phyloP scores from a whole-genome alignment of 1,140 invertebrate genomes.

The Chironomus tepperi region DNA sequence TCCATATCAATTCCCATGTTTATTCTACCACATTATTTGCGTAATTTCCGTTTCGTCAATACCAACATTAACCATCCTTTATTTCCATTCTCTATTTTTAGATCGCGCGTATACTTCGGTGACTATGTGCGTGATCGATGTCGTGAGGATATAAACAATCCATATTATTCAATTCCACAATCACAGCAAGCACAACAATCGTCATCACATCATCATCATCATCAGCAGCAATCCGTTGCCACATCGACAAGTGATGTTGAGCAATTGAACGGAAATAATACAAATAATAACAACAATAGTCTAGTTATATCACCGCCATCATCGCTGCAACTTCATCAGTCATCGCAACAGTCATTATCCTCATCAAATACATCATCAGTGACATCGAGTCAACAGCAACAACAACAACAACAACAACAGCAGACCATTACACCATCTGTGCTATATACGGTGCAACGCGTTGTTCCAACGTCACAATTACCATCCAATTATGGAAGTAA shows the following conservation, averaged over 20 bases:
- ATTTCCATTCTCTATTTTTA: background rate
- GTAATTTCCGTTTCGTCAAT: too few species aligned
- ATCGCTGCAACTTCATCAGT: constrained; percentile 16
- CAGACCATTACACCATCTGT: constrained; percentile 19
- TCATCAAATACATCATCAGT: constrained; percentile 4
- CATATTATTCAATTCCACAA: constrained; percentile 18
- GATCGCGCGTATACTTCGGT: background rate
- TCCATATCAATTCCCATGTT: too few species aligned
- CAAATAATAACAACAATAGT: constrained; percentile 19
- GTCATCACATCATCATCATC: constrained; percentile 11
- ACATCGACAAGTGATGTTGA: constrained; percentile 10
- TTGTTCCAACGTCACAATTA: background rate
- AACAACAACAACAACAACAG: background rate
- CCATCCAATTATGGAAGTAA: constrained; percentile 10
- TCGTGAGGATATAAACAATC: constrained; percentile 17
- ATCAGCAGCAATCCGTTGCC: constrained; percentile 1
- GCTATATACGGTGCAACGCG: constrained; percentile 17
- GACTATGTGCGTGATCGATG: constrained; percentile 22
- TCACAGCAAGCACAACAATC: constrained; percentile 16
- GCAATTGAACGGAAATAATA: background rate
- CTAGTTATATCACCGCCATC: background rate
- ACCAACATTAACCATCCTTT: too few species aligned
- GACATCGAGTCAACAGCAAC: constrained; percentile 12
- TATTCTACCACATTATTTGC: too few species aligned
- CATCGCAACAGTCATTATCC: background rate